Conservation (phyloP, 1,140 invertebrate genomes). For the Adelges cooleyi region DNA sequence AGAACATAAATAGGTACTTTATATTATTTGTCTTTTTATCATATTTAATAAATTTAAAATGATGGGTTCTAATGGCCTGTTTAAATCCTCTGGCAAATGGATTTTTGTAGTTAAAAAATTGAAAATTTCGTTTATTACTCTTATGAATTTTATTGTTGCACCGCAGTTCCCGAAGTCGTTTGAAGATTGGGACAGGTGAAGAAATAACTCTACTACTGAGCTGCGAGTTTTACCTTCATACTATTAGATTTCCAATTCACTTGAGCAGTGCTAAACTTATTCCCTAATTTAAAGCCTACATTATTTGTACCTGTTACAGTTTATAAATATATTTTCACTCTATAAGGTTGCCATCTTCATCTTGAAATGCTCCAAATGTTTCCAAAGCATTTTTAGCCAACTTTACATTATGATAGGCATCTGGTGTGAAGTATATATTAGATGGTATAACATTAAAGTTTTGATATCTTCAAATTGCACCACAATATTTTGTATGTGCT, state of each 20-base stretch:
- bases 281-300: neutral
- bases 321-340: conserved; percentile 11
- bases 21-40: neutral
- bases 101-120: conserved; percentile 3
- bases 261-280: neutral
- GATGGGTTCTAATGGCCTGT: neutral
- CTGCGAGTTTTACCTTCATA: neutral
- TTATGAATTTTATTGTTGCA: neutral
- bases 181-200: neutral
- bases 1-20: neutral
- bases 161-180: neutral
- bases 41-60: neutral
- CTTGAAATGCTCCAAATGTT: neutral
- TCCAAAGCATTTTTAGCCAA: neutral
- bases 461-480: too few relatives aligned
- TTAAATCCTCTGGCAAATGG: neutral
- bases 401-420: neutral
- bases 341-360: neutral
- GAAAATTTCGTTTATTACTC: neutral
- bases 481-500: too few relatives aligned
- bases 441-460: too few relatives aligned
- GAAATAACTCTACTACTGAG: neutral
- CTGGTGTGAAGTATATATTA: neutral
- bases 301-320: neutral
- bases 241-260: neutral